Evolutionary conservation across 2,888 invertebrate genomes (phyloP), one percentile per base, ranked within the genome.

Genomic region (Aphidius colemani): DNA sequence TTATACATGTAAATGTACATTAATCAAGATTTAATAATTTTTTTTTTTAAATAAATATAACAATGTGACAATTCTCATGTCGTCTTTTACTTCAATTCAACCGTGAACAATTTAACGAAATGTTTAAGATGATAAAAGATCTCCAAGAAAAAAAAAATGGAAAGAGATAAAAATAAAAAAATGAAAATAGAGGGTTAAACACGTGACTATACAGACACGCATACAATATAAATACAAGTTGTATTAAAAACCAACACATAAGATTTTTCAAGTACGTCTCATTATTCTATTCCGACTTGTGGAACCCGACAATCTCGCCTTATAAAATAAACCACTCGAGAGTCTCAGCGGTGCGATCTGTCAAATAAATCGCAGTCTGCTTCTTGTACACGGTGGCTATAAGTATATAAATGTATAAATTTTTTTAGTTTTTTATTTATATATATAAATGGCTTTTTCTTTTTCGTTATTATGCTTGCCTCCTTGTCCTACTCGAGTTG

Each of bases 271-370:
- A 57, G 57, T 51, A 57, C 53, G 48, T 59, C 61, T 75, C 76
- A 79, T 79, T 79, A 80, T 79, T 79, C 78, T 78, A 79, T 80
- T 80, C 78, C 73, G 75, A 71, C 77, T 65, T 75, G 46, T 46
- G 73, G 77, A 76, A 72, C 59, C 51, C 72, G 75, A 75, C 78
- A 80, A 79, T 80, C 79, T 78, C 75, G 76, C 70, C 77, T 78
- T 79, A 78, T 78, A 78, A 79, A 79, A 76, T 76, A 75, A 76
- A 77, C 76, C 75, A 74, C 76, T 76, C 49, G 56, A 43, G 53
- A 46, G 67, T 69, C 74, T 69, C 74, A 73, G 71, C 76, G 71
- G 71, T 67, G 74, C 73, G 76, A 78, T 76, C 76, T 78, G 76
- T 78, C 78, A 79, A 78, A 78, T 78, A 78, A 79, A 78, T 79